phyloP scores from a whole-genome alignment of 2,888 invertebrate species.

The Deilephila porcellus region DNA sequence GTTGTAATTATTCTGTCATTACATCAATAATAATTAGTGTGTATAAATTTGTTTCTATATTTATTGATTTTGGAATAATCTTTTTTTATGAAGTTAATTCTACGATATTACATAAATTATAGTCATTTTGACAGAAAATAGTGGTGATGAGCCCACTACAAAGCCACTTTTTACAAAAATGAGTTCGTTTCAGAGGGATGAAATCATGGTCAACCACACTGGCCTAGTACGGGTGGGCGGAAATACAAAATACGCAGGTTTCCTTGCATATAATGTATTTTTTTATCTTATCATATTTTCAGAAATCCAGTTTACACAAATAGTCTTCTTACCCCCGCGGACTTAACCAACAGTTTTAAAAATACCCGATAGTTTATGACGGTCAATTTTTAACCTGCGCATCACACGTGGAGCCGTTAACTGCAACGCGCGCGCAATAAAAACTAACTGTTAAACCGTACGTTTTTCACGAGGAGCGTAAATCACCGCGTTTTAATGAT shows the following conservation, averaged over 20 bases:
- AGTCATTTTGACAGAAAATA: no score
- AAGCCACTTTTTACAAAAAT: background rate
- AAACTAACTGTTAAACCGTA: conserved; percentile 14
- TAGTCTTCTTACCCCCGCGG: background rate
- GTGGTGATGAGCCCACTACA: no score
- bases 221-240: background rate
- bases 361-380: background rate
- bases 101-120: no score
- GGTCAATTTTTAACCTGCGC: background rate
- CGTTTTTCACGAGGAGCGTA: background rate
- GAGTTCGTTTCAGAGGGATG: background rate
- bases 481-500: conserved; percentile 5
- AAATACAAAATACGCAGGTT: background rate
- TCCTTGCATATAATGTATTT: no score
- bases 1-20: no score
- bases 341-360: background rate
- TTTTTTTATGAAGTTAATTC: no score
- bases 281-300: no score
- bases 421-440: conserved; percentile 3
- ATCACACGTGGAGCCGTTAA: conserved; percentile 10
- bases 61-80: no score
- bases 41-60: no score
- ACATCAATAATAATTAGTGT: no score
- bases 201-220: background rate
- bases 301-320: background rate